These are phyloP conservation scores for Teleiodes luculella DNA, from an alignment of 2,888 invertebrate species.

Conservation along the genomic window DNA sequence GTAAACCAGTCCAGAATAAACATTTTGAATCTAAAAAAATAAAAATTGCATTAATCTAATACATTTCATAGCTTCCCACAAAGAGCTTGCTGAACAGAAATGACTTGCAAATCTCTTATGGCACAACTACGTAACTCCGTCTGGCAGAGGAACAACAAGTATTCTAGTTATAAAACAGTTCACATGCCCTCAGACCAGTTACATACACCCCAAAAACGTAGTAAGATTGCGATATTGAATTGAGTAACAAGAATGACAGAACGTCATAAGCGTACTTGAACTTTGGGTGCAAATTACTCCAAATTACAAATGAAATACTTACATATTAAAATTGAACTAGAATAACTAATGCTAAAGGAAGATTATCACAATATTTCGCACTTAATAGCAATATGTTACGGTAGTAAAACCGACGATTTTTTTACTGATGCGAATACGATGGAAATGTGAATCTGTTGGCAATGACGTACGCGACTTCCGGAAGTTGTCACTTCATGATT, in stretches of 20 bases:
- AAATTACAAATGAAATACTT: constrained; percentile 52
- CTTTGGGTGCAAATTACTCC: constrained; percentile 42
- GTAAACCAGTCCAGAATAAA: constrained; percentile 98
- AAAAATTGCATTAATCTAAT: constrained; percentile 42
- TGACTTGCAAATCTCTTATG: constrained; percentile 62
- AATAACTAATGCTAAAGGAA: constrained; percentile 65
- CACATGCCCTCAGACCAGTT: constrained; percentile 35
- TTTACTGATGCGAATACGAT: constrained; percentile 51
- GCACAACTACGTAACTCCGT: constrained; percentile 48
- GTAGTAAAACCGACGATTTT: constrained; percentile 64
- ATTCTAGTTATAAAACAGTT: constrained; percentile 28
- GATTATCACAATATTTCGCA: constrained; percentile 72
- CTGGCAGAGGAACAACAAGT: constrained; percentile 33
- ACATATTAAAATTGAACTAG: constrained; percentile 73
- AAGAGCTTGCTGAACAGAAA: constrained; percentile 49
- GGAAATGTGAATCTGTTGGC: constrained; percentile 69
- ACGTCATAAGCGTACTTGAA: constrained; percentile 64
- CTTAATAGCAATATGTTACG: constrained; percentile 65
- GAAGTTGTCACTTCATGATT: constrained; percentile 54
- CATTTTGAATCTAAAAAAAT: constrained; percentile 81
- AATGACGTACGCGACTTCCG: constrained; percentile 75
- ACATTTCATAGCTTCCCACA: constrained; percentile 44
- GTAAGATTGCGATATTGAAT: constrained; percentile 58
- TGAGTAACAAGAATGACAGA: constrained; percentile 71
- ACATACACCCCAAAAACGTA: constrained; percentile 45